Evolutionary conservation across 2,888 invertebrate species (phyloP).

Genomic region (Polyploca ridens): DNA sequence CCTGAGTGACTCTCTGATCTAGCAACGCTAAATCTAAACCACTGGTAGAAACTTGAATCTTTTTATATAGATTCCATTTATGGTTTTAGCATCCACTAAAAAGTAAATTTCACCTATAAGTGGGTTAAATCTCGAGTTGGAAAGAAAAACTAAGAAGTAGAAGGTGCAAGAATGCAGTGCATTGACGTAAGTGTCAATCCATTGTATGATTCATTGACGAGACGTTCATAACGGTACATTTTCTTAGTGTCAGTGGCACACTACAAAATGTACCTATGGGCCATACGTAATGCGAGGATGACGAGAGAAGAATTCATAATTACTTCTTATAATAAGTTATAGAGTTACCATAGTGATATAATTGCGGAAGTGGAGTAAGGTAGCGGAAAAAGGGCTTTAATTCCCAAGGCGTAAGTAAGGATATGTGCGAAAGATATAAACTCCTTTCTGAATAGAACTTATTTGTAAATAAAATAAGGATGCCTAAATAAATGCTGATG

Average conservation of each 20-base stretch:
- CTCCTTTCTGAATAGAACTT: too few species aligned
- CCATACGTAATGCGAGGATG: neutral
- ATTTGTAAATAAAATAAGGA: too few species aligned
- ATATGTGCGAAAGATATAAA: too few species aligned
- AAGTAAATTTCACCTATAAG: too few species aligned
- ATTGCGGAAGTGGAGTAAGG: neutral
- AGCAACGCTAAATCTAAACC: too few species aligned
- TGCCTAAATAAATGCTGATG: too few species aligned
- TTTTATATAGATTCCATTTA: too few species aligned
- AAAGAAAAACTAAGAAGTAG: neutral
- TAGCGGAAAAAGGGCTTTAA: neutral
- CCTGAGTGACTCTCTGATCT: too few species aligned
- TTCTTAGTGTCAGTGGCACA: neutral
- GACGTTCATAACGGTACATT: neutral
- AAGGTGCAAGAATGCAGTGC: neutral
- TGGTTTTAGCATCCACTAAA: too few species aligned
- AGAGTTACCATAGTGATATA: neutral
- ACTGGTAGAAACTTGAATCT: too few species aligned
- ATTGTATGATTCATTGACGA: neutral
- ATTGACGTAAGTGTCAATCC: neutral
- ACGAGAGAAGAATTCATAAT: neutral
- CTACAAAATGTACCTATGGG: neutral
- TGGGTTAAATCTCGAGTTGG: too few species aligned
- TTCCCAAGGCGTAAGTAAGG: too few species aligned
- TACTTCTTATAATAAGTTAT: neutral